Conservation (phyloP, 2,888 invertebrate genomes). For the Drosophila nr. perissopoda region DNA sequence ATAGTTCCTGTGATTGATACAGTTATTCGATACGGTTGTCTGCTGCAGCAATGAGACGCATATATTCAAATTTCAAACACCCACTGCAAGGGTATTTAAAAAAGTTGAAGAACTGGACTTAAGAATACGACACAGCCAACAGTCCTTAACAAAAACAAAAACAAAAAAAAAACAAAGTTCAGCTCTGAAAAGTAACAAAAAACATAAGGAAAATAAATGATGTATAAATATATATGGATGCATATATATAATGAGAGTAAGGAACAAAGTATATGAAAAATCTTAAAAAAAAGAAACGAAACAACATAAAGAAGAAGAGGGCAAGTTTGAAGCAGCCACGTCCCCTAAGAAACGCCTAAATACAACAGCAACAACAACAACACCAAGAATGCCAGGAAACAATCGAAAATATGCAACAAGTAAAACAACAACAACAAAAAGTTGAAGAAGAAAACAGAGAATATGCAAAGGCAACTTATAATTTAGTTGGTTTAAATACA, state of each 20-base stretch:
- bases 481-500: constrained; percentile 48
- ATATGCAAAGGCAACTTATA: constrained; percentile 33
- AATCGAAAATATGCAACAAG: constrained; percentile 10
- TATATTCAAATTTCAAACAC: neutral
- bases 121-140: neutral
- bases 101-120: neutral
- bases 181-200: constrained; percentile 15
- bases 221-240: constrained; percentile 1
- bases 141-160: neutral
- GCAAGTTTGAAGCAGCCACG: constrained; percentile 14
- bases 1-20: neutral
- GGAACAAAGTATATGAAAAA: constrained; percentile 23
- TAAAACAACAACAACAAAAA: constrained; percentile 8
- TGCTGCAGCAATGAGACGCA: neutral
- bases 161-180: neutral
- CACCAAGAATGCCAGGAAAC: constrained; percentile 25
- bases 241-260: constrained; percentile 9
- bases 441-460: constrained; percentile 16
- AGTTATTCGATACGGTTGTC: neutral
- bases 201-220: constrained; percentile 1
- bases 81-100: neutral
- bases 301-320: constrained; percentile 13
- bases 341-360: constrained; percentile 16
- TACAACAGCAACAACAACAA: constrained; percentile 12
- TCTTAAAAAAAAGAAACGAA: constrained; percentile 29